Base-by-base conservation (phyloP, 1,140 invertebrate genomes). In the Rhopalosiphum padi region DNA sequence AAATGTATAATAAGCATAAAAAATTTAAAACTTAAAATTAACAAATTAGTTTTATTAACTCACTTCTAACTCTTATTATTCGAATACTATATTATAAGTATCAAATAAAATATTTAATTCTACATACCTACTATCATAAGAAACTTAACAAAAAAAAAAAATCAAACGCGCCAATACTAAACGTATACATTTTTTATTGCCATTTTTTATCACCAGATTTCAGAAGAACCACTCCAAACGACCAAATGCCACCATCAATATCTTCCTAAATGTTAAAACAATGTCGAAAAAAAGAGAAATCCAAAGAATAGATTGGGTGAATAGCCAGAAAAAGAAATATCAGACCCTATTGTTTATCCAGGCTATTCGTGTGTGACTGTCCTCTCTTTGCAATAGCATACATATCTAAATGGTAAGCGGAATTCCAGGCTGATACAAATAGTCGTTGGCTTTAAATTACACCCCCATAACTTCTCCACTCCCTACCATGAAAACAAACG, bases 391-490 rank as follows among this genome's bases (percentile, higher is more conserved):
- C 18, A 82, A 91, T 77, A n/a, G 46, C 41, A 41, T 37, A 92
- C 35, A 37, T 77, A 83, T 53, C n/a, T 83, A 83, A 92, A 92
- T 83, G 46, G 60, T 60, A 92, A 82, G n/a, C 22, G n/a, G 0
- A 92, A 92, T 92, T 92, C 68, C 91, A 82, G 43, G n/a, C 15
- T 46, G 46, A 85, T 83, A 92, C 77, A 91, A 91, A 91, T 46
- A 51, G 68, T 92, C 77, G 77, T 92, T 51, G 91, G 91, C 91
- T 92, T 35, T 92, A 92, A 92, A 92, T 92, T 92, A 83, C 43
- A 82, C 43, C n/a, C 41, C 68, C n/a, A 82, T 91, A 83, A 91
- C 41, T 83, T 91, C 82, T 25, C 68, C 68, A 85, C 83, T 25
- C 41, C 18, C 21, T 22, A 35, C 86, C 86, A 46, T 25, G 25